A percentile compares a stretch with the other conserved stretches of the same genome.
phyloP scores from a whole-genome alignment of 2,888 invertebrate species.

The Zele albiditarsus region DNA sequence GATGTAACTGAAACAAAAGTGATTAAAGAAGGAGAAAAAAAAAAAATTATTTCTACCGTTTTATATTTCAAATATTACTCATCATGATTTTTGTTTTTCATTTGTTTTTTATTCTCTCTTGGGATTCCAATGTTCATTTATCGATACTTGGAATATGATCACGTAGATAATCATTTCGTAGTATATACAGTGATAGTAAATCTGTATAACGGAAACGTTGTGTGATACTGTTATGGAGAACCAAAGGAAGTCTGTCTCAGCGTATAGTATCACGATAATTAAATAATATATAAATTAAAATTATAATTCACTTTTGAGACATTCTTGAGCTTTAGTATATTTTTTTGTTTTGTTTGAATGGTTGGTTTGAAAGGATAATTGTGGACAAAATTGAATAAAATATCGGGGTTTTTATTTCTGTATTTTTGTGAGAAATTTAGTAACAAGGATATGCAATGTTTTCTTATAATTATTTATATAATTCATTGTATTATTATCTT shows the following conservation, averaged over 20 bases:
- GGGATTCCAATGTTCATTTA: neutral
- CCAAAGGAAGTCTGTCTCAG: neutral
- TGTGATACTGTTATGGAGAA: neutral
- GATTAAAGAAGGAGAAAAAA: neutral
- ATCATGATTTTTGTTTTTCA: neutral
- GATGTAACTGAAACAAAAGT: slow-evolving; percentile 48
- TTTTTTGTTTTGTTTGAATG: too few relatives aligned
- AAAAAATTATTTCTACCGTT: neutral
- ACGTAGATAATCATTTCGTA: slow-evolving; percentile 12
- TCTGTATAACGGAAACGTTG: slow-evolving; percentile 4
- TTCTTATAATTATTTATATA: too few relatives aligned
- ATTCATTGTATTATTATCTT: too few relatives aligned
- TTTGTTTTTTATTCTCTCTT: neutral
- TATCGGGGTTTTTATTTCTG: too few relatives aligned
- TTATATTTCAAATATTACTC: slow-evolving; percentile 1
- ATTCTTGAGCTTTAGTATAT: too few relatives aligned
- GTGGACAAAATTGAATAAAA: too few relatives aligned
- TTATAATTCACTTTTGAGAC: too few relatives aligned
- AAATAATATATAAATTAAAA: neutral
- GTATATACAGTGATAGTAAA: slow-evolving; percentile 6
- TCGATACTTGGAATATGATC: slow-evolving; percentile 17
- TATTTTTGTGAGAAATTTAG: too few relatives aligned
- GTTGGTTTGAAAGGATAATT: too few relatives aligned
- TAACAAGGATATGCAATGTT: too few relatives aligned
- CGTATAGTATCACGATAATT: neutral